phyloP scores from a whole-genome alignment of 2,113 vertebrate species.

The Crypturellus undulatus region DNA sequence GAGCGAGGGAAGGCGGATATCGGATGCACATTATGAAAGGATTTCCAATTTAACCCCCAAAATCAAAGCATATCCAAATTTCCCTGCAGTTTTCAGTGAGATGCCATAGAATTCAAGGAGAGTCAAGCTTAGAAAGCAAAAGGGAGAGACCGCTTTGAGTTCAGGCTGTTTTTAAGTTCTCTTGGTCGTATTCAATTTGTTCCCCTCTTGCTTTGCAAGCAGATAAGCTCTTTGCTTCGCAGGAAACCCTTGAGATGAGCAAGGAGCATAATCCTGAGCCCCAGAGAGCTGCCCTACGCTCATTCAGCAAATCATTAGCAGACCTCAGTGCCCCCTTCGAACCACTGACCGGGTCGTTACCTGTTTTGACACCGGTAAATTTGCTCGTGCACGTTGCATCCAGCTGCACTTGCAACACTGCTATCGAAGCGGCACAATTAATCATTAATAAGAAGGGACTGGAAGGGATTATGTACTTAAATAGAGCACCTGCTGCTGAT shows the following conservation, averaged over 20 bases:
- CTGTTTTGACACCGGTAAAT: not conserved
- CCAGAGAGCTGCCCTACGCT: not conserved
- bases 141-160: not conserved
- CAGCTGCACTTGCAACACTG: not conserved
- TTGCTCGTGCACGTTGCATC: not conserved
- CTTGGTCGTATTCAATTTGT: accelerated
- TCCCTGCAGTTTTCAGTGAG: not conserved
- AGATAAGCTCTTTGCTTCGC: not conserved
- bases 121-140: accelerated
- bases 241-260: not conserved
- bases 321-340: not conserved
- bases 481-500: not conserved
- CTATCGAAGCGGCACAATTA: conserved; percentile 64
- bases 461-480: conserved; percentile 39
- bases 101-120: not conserved
- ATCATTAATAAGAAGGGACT: conserved; percentile 51
- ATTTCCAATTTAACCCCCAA: accelerated
- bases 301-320: not conserved
- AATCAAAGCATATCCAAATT: not conserved
- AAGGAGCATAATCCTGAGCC: not conserved
- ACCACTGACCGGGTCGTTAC: not conserved
- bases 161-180: not conserved
- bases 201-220: not conserved
- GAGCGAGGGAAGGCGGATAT: accelerated
- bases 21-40: accelerated